These are phyloP conservation scores for Parelbella ahira DNA, from an alignment of 2,888 invertebrate genomes.

Conservation along the genomic window DNA sequence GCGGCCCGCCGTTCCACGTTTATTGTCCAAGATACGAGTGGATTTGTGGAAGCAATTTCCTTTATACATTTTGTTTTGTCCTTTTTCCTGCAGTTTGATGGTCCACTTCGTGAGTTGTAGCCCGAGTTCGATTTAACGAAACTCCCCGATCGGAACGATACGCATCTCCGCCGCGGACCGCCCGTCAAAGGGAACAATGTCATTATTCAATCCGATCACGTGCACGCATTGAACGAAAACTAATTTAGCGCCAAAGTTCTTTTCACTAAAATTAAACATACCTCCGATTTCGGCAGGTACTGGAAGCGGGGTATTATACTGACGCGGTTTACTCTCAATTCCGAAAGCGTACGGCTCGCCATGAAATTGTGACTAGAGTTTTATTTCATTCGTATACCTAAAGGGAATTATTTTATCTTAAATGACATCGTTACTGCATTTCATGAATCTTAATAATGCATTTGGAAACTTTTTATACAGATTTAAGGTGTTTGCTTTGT, in stretches of 20 bases:
- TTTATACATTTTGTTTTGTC: conserved; percentile 81
- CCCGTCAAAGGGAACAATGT: conserved; percentile 53
- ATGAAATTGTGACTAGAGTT: conserved; percentile 13
- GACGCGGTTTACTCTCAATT: conserved; percentile 11
- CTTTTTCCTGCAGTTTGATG: conserved; percentile 78
- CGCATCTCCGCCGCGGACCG: conserved; percentile 58
- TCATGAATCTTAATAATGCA: too few relatives aligned
- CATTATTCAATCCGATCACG: conserved; percentile 72
- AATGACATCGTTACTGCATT: neutral
- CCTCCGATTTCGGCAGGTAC: conserved; percentile 34
- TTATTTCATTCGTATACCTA: conserved; percentile 5
- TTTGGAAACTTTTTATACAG: too few relatives aligned
- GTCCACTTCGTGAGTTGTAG: conserved; percentile 74
- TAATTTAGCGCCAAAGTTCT: conserved; percentile 66
- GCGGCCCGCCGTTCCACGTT: conserved; percentile 72
- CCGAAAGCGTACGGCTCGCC: conserved; percentile 8
- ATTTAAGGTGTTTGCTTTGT: too few relatives aligned
- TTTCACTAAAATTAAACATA: conserved; percentile 48
- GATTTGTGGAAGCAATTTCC: conserved; percentile 81
- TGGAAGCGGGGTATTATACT: conserved; percentile 12
- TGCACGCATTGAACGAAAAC: conserved; percentile 64
- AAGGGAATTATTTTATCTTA: neutral
- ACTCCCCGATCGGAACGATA: conserved; percentile 67
- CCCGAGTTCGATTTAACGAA: conserved; percentile 70
- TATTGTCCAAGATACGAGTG: conserved; percentile 80